phyloP scores from a whole-genome alignment of 2,888 invertebrate genomes.

The Lasioglossum calceatum region DNA sequence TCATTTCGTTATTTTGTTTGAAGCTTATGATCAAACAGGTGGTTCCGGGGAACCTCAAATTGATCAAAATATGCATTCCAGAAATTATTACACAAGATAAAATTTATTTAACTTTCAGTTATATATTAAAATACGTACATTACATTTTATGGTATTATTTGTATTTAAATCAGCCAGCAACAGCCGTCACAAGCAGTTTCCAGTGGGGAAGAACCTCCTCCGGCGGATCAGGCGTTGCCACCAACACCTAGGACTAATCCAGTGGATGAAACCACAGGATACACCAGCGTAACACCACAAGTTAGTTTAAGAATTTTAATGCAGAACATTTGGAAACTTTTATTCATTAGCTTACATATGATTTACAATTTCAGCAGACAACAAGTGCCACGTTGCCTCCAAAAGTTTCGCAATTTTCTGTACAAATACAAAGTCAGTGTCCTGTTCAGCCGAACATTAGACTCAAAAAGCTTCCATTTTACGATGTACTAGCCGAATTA shows the following conservation, averaged over 20 bases:
- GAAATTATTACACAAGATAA: conserved; percentile 57
- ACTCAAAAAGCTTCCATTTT: conserved; percentile 96
- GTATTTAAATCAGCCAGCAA: conserved; percentile 69
- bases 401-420: conserved; percentile 77
- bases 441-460: conserved; percentile 97
- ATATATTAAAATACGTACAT: not conserved
- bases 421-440: conserved; percentile 84
- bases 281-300: conserved; percentile 79
- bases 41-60: too few species aligned
- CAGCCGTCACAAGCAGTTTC: conserved; percentile 76
- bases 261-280: conserved; percentile 79
- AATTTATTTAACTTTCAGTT: not conserved
- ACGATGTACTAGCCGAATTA: conserved; percentile 94
- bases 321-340: not conserved
- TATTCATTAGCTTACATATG: not conserved
- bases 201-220: conserved; percentile 80
- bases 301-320: conserved; percentile 59
- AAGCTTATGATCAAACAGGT: conserved; percentile 75
- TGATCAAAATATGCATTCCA: too few species aligned
- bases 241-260: conserved; percentile 77
- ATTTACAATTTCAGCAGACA: conserved; percentile 57
- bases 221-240: conserved; percentile 64
- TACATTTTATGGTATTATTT: not conserved
- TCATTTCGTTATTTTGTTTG: conserved; percentile 59
- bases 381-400: conserved; percentile 68